These are phyloP conservation scores for Copidosoma aretas DNA, from an alignment of 2,888 invertebrate genomes.

Conservation along the genomic window DNA sequence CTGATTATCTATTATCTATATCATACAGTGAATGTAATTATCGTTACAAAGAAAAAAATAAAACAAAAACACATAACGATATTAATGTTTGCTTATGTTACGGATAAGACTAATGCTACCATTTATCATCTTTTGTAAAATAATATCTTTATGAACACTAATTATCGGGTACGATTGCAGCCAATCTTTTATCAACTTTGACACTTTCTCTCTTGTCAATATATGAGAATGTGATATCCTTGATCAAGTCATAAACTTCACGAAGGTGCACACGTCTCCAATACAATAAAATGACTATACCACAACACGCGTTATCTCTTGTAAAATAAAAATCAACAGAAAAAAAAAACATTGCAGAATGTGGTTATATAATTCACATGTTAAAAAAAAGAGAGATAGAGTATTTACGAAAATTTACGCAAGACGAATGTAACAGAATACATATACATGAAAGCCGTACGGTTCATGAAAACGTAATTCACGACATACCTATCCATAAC, in stretches of 20 bases:
- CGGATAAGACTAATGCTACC: not conserved
- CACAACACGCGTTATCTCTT: slow-evolving; percentile 14
- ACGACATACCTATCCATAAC: no score
- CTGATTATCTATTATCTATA: no score
- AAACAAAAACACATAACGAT: no score
- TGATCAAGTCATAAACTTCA: not conserved
- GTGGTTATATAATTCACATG: not conserved
- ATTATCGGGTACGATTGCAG: slow-evolving; percentile 1
- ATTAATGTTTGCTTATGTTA: not conserved
- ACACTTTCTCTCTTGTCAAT: slow-evolving; percentile 14
- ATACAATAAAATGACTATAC: slow-evolving; percentile 25
- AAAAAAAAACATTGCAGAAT: not conserved
- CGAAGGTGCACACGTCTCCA: slow-evolving; percentile 15
- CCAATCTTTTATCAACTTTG: slow-evolving; percentile 4
- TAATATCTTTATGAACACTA: not conserved
- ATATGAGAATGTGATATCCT: slow-evolving; percentile 33
- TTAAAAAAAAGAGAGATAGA: slow-evolving; percentile 9
- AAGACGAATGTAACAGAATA: not conserved
- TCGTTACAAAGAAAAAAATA: not conserved
- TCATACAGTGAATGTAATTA: no score
- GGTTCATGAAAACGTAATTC: no score
- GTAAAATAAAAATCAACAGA: slow-evolving; percentile 24
- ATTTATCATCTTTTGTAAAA: not conserved
- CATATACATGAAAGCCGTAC: not conserved
- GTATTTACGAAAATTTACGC: not conserved